Percentiles rank a stretch among this genome's conserved stretches.
These are phyloP conservation scores for Sarotherodon lohbergeri DNA, from an alignment of 2,113 vertebrate genomes.

Conservation along the genomic window DNA sequence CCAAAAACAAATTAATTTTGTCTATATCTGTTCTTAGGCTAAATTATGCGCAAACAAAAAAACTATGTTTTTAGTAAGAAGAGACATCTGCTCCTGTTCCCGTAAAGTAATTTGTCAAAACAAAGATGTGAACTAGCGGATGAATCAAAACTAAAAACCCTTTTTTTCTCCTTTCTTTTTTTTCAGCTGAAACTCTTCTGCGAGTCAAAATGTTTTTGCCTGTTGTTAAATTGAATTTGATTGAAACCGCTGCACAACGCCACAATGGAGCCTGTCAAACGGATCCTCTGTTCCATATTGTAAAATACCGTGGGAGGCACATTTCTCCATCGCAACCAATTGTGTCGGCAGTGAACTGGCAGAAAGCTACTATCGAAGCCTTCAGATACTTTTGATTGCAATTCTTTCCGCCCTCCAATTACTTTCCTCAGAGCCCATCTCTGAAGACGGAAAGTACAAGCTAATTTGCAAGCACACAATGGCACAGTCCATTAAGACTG, in stretches of 20 bases:
- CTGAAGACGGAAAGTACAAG: slow-evolving; percentile 26
- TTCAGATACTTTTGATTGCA: slow-evolving; percentile 26
- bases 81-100: neutral
- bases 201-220: neutral
- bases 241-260: neutral
- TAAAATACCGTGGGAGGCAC: slow-evolving; percentile 16
- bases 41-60: neutral
- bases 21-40: neutral
- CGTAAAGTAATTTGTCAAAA: neutral
- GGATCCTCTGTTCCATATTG: neutral
- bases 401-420: slow-evolving; percentile 11
- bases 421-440: slow-evolving; percentile 7
- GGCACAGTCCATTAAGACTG: slow-evolving; percentile 21
- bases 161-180: neutral
- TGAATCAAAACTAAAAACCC: neutral
- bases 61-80: neutral
- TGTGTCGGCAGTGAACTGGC: slow-evolving; percentile 34
- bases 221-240: slow-evolving; percentile 11
- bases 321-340: slow-evolving; percentile 21
- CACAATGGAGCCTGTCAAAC: slow-evolving; percentile 36
- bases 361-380: slow-evolving; percentile 2
- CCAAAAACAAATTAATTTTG: neutral
- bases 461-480: slow-evolving; percentile 42
- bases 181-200: neutral
- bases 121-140: neutral